A percentile compares a stretch with the other conserved stretches of the same genome.
These are phyloP conservation scores for Myotis yumanensis DNA, from an alignment of 2,113 vertebrate genomes.

Conservation along the genomic window DNA sequence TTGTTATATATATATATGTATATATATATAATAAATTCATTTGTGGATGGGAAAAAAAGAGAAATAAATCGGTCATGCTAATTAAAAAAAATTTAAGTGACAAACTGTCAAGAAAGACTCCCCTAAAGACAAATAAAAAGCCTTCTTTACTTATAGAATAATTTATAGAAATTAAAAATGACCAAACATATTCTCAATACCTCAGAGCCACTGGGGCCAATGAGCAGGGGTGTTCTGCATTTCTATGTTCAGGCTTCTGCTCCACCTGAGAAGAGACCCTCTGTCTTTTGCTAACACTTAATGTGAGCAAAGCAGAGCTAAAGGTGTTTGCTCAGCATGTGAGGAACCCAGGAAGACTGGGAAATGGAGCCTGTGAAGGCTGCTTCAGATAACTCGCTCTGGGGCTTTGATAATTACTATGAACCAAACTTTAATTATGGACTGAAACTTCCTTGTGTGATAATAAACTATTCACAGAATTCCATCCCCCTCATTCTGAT, in stretches of 20 bases:
- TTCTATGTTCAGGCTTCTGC: neutral
- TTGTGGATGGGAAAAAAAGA: conserved; percentile 30
- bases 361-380: neutral
- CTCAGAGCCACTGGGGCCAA: neutral
- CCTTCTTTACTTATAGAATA: conserved; percentile 40
- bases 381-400: neutral
- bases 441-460: neutral
- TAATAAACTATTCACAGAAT: neutral
- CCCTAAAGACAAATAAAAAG: conserved; percentile 52
- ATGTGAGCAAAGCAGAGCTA: neutral
- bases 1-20: neutral
- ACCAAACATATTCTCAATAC: conserved; percentile 39
- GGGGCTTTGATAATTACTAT: neutral
- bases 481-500: neutral
- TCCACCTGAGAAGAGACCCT: neutral
- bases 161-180: conserved; percentile 59
- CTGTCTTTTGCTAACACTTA: neutral
- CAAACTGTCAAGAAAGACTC: conserved; percentile 30
- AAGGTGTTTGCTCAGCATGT: neutral
- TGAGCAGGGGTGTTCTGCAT: neutral
- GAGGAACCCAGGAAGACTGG: neutral
- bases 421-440: neutral
- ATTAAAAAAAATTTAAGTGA: conserved; percentile 67
- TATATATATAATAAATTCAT: conserved; percentile 60
- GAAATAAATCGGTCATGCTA: conserved; percentile 53